Evolutionary conservation across 2,797 vertebrate genomes (phyloP).

Genomic region (Saxicola maurus): DNA sequence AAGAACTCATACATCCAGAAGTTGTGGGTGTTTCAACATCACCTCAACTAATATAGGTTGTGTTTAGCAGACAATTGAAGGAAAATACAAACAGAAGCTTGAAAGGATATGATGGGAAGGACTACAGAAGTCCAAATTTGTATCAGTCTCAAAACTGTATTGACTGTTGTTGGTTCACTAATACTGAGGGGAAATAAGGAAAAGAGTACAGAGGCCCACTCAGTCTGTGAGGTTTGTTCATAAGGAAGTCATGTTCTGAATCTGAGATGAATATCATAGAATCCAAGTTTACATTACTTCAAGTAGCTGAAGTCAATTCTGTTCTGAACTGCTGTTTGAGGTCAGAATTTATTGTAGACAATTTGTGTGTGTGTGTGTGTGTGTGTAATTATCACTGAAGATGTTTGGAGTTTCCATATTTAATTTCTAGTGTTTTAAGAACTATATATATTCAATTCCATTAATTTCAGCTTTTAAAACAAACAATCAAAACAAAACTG

Average conservation of each 20-base stretch:
- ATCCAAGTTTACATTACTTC: background rate
- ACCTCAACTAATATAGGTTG: background rate
- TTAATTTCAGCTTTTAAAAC: background rate
- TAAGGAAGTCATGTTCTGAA: background rate
- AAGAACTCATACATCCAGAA: background rate
- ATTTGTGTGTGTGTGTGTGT: background rate
- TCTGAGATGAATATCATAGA: background rate
- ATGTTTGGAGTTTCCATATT: background rate
- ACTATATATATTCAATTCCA: background rate
- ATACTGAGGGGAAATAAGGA: background rate
- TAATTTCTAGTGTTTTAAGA: slow-evolving; percentile 33
- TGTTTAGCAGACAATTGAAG: background rate
- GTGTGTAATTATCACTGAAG: background rate
- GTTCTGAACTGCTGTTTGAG: background rate
- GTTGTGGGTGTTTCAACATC: background rate
- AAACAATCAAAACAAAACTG: background rate
- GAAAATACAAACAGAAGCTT: background rate
- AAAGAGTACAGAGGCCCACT: background rate
- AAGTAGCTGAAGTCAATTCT: background rate
- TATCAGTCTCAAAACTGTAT: background rate
- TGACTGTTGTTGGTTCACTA: background rate
- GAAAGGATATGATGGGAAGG: background rate
- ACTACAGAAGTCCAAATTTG: background rate
- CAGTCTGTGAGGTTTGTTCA: background rate
- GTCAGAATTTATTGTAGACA: background rate